Conservation (phyloP, 2,888 invertebrate species). For the Timema cristinae region DNA sequence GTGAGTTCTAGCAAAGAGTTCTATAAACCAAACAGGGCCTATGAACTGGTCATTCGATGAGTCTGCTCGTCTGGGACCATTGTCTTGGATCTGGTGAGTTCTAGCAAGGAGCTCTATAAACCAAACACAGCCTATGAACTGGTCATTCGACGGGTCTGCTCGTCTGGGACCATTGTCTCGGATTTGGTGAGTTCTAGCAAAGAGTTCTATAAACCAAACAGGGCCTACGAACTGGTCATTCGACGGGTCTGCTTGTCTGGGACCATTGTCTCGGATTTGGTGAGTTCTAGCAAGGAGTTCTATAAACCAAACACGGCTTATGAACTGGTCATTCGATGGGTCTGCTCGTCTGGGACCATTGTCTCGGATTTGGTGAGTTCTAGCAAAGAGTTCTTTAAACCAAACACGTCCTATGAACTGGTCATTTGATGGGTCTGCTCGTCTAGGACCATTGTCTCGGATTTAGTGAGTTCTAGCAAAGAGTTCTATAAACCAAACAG, state of each 20-base stretch:
- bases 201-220: slow-evolving; percentile 79
- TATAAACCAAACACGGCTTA: slow-evolving; percentile 88
- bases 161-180: slow-evolving; percentile 90
- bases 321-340: slow-evolving; percentile 95
- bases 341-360: slow-evolving; percentile 91
- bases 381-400: no score
- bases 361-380: slow-evolving; percentile 80
- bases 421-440: slow-evolving; percentile 96
- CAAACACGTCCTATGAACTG: slow-evolving; percentile 90
- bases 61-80: slow-evolving; percentile 93
- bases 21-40: slow-evolving; percentile 85
- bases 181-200: slow-evolving; percentile 77
- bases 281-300: slow-evolving; percentile 58
- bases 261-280: slow-evolving; percentile 87
- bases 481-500: slow-evolving; percentile 83
- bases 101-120: slow-evolving; percentile 74
- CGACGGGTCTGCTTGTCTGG: slow-evolving; percentile 98
- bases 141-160: slow-evolving; percentile 94
- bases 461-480: slow-evolving; percentile 72
- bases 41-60: slow-evolving; percentile 95
- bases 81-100: slow-evolving; percentile 78
- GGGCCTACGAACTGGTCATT: slow-evolving; percentile 90
- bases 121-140: slow-evolving; percentile 92
- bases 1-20: slow-evolving; percentile 65
- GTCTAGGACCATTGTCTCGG: slow-evolving; percentile 90